Conservation (phyloP, 1,140 invertebrate genomes). For the Lepidurus apus region DNA sequence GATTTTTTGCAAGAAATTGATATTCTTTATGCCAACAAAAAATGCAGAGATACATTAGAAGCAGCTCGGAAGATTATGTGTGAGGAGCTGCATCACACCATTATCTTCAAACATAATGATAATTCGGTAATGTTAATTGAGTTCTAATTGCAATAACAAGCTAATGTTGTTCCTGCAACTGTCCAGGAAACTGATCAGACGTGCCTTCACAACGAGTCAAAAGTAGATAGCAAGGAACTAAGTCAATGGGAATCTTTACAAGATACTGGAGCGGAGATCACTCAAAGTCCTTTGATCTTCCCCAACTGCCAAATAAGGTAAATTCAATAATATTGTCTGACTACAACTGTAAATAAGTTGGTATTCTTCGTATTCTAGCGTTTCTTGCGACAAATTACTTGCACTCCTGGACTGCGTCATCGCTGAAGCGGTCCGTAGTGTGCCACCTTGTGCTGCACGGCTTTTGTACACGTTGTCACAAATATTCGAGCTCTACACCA, state of each 20-base stretch:
- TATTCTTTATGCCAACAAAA: slow-evolving; percentile 68
- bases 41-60: slow-evolving; percentile 60
- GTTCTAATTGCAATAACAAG: background rate
- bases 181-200: slow-evolving; percentile 13
- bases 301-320: slow-evolving; percentile 62
- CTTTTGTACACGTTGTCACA: slow-evolving; percentile 65
- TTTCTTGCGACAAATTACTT: slow-evolving; percentile 53
- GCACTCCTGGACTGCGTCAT: slow-evolving; percentile 64
- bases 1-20: slow-evolving; percentile 72
- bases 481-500: slow-evolving; percentile 71
- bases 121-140: background rate
- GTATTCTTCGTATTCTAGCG: slow-evolving; percentile 28
- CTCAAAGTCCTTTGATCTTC: slow-evolving; percentile 48
- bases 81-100: slow-evolving; percentile 71
- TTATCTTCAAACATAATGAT: slow-evolving; percentile 48
- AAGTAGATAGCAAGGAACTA: slow-evolving; percentile 16
- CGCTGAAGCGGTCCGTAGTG: slow-evolving; percentile 59
- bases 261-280: slow-evolving; percentile 32
- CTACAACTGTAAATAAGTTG: background rate
- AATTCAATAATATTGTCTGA: background rate
- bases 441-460: slow-evolving; percentile 52
- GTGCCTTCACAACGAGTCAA: background rate
- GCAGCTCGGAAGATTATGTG: slow-evolving; percentile 67
- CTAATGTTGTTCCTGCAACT: background rate
- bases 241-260: slow-evolving; percentile 33